A percentile compares a stretch with the other conserved stretches of the same genome.
These are phyloP conservation scores for Villa cingulata DNA, from an alignment of 2,888 invertebrate species.

Conservation along the genomic window DNA sequence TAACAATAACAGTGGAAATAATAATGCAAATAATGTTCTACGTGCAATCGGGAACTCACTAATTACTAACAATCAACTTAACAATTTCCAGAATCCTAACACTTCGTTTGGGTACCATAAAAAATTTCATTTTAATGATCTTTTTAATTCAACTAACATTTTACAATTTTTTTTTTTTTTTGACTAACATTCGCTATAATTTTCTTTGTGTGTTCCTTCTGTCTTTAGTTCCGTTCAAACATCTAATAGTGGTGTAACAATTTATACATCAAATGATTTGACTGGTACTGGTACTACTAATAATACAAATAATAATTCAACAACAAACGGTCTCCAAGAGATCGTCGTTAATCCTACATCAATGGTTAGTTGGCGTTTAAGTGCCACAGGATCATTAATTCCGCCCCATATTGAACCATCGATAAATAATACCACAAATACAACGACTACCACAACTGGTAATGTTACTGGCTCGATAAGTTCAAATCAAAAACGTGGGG, in stretches of 20 bases:
- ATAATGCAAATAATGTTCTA: conserved; percentile 28
- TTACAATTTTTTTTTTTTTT: not conserved
- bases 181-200: not conserved
- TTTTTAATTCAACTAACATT: not conserved
- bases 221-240: conserved; percentile 17
- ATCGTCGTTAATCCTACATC: conserved; percentile 31
- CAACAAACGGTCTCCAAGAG: conserved; percentile 25
- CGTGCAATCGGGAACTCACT: conserved; percentile 36
- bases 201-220: no score
- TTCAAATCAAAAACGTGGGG: conserved; percentile 42
- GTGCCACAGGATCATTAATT: conserved; percentile 34
- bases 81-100: conserved; percentile 34
- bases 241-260: conserved; percentile 33
- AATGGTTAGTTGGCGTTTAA: conserved; percentile 36
- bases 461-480: conserved; percentile 26
- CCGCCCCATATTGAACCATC: conserved; percentile 28
- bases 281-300: conserved; percentile 22
- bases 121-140: not conserved
- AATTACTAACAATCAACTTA: conserved; percentile 35
- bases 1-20: conserved; percentile 22
- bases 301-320: conserved; percentile 23
- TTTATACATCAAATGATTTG: conserved; percentile 29
- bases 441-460: conserved; percentile 3
- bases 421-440: not conserved
- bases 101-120: conserved; percentile 32